Base-by-base conservation (phyloP, 2,888 invertebrate genomes). In the Pardosa pseudoannulata region DNA sequence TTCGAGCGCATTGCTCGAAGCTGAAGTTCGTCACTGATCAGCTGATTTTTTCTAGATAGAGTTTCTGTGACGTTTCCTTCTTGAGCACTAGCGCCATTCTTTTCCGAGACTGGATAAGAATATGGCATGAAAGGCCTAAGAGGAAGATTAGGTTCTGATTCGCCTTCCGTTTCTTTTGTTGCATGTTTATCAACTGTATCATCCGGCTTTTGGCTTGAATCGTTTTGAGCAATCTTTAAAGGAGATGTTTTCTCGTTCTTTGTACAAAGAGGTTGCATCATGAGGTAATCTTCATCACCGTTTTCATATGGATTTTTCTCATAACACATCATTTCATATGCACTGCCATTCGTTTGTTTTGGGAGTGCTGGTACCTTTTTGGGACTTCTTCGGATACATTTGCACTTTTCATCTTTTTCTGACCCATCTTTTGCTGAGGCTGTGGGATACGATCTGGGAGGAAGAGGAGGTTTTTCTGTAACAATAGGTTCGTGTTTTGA, bases 71-170 rank as follows among this genome's bases (percentile, higher is more conserved):
- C 19, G 9, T 71, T 71, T 23, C 29, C 71, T 19, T 68, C 76
- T 31, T 31, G 36, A 11, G 13, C 28, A 36, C 32, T 31, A 27
- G 80, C 19, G n/a, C 31, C 64, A 19, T 41, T 50, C 27, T 16
- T 65, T 73, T 81, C 78, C 0, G 56, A n/a, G 1, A 50, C 56
- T 9, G 87, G 87, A 74, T 82, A 82, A 31, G 82, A 82, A 56
- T 88, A 87, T 5, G 89, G 89, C 88, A 89, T 88, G 70, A 89
- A 89, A 13, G 89, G 89, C 39, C 89, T 72, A 13, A 89, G 75
- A 36, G 89, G 89, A 56, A 89, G 76, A 19, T 27, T 27, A 0
- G 67, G 19, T 64, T 72, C 64, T 6, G 29, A 29, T 50, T 50
- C 32, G 23, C 36, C 32, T 0, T 56, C 11, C 27, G 65, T 65